Percentiles rank a stretch among this genome's conserved stretches.
Conservation (phyloP, 2,797 vertebrate genomes). For the Botia almorhae region DNA sequence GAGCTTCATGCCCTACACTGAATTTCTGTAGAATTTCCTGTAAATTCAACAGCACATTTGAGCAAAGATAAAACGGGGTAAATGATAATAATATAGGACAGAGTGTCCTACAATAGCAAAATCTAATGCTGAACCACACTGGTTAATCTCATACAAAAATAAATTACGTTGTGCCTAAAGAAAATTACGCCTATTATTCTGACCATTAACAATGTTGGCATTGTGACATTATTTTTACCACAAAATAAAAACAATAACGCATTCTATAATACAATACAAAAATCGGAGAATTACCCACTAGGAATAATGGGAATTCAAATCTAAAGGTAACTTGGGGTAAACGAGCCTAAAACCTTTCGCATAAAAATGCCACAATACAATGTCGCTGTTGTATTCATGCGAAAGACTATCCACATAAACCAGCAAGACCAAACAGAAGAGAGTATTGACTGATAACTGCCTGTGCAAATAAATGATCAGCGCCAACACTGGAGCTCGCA, state of each 20-base stretch:
- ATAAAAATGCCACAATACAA: no score
- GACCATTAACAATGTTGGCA: neutral
- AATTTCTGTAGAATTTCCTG: neutral
- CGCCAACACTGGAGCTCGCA: constrained; percentile 7
- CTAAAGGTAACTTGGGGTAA: no score
- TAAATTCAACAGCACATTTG: neutral
- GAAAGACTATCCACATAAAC: neutral
- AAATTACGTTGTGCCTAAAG: neutral
- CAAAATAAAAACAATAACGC: no score
- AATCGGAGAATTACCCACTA: no score
- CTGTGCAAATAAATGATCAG: constrained; percentile 40
- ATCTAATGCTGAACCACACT: neutral
- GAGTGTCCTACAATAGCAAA: neutral
- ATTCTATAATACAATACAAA: no score
- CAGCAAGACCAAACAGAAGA: neutral
- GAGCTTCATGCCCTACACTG: neutral
- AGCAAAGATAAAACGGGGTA: neutral
- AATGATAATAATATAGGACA: neutral
- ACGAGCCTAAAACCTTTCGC: no score
- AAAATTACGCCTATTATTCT: neutral
- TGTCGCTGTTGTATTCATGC: neutral
- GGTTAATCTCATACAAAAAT: neutral
- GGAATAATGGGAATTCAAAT: no score
- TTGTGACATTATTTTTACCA: neutral
- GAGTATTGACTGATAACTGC: neutral